Base-by-base conservation (phyloP, 2,113 vertebrate genomes). In the Erpornis zantholeuca region DNA sequence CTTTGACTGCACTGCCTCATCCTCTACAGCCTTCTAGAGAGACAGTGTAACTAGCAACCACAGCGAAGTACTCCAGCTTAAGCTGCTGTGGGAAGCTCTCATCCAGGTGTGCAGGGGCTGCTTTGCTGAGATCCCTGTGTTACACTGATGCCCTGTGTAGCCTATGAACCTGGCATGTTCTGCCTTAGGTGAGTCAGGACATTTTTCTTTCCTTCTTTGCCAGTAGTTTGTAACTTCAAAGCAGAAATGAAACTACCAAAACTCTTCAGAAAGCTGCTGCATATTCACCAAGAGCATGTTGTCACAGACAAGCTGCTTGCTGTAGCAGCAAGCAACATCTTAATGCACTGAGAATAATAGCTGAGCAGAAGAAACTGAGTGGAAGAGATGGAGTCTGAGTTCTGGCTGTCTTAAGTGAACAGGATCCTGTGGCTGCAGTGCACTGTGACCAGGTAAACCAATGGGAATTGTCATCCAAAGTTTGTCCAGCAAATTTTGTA, bases 21-120 rank as follows among this genome's bases (percentile, higher is more conserved):
- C 5, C 15, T 29, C 31, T 54, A 2, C 6, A 11, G 4, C 28
- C 52, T 88, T 53, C 33, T 84, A 42, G 50, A 72, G 63, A 76
- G 79, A 27, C 1, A 3, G 23, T 36, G 33, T 18, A 49, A 18
- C 66, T 40, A 38, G 40, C 31, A 53, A 0, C 68, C 2, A 1
- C 52, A 28, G 68, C 69, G 45, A 28, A 65, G 44, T 38, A 11
- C 9, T 89, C 15, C 60, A 64, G 27, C 10, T 59, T 47, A n/a
- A 3, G 3, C 16, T 89, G 47, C 44, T n/a, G 11, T 8, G 1
- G 28, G 19, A 50, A 82, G 50, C 27, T 77, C 27, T 79, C 28
- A n/a, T 3, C 22, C 28, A 56, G 22, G 23, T 25, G 18, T 33
- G 2, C 9, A 27, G 52, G 9, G 64, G 31, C n/a, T 69, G 70